Conservation (phyloP, 2,888 invertebrate species). For the Cheilosia scutellata region DNA sequence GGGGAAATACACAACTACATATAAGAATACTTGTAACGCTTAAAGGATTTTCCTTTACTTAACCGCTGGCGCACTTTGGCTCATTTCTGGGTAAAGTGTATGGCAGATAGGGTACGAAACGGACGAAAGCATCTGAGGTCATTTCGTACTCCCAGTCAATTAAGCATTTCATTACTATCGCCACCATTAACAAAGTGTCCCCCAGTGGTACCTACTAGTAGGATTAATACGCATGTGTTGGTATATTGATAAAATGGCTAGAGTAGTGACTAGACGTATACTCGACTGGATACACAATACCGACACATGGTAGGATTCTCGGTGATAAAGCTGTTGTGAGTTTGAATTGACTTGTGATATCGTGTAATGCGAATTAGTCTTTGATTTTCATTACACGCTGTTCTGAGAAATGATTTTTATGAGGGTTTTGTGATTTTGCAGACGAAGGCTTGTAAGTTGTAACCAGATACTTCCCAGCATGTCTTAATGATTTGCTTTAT, state of each 20-base stretch:
- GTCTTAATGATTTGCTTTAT: too few species aligned
- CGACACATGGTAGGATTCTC: slow-evolving; percentile 23
- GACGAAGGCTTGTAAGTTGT: background rate
- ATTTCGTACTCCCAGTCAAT: slow-evolving; percentile 55
- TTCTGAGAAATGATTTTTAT: slow-evolving; percentile 8
- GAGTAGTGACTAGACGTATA: slow-evolving; percentile 16
- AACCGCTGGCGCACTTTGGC: slow-evolving; percentile 36
- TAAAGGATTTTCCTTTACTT: slow-evolving; percentile 22
- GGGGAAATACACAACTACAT: slow-evolving; percentile 20
- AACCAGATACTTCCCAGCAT: too few species aligned
- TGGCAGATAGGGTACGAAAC: background rate
- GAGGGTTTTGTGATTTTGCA: background rate
- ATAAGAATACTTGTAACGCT: background rate
- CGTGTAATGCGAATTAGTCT: slow-evolving; percentile 41
- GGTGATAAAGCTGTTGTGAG: slow-evolving; percentile 38
- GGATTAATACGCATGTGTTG: slow-evolving; percentile 12
- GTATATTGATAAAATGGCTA: slow-evolving; percentile 29
- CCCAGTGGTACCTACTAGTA: slow-evolving; percentile 19
- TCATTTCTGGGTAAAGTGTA: slow-evolving; percentile 40
- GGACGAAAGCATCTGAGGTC: slow-evolving; percentile 54
- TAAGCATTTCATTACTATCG: slow-evolving; percentile 69
- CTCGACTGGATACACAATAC: too few species aligned
- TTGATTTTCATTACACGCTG: slow-evolving; percentile 34
- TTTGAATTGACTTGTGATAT: slow-evolving; percentile 40
- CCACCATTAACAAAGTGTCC: slow-evolving; percentile 35